Evolutionary conservation across 2,797 vertebrate species (phyloP).

Genomic region (Pelochelys cantorii): DNA sequence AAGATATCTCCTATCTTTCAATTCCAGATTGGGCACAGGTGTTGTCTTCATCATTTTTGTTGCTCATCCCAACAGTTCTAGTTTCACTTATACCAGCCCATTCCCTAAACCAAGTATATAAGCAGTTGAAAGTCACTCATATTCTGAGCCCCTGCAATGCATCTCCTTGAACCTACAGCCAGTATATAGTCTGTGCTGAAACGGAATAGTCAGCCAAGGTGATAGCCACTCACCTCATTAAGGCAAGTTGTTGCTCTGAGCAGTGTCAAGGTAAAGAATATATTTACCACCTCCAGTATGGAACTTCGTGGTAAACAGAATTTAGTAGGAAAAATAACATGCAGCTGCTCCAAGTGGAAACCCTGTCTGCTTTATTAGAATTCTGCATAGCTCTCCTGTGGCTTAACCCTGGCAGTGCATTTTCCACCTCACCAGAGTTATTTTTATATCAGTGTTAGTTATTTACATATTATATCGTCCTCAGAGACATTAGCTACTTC

Average conservation of each 20-base stretch:
- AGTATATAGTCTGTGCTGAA: neutral
- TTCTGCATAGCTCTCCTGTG: neutral
- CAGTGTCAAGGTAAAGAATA: neutral
- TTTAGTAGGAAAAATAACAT: neutral
- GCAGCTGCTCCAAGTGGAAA: neutral
- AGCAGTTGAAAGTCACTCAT: neutral
- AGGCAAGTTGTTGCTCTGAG: neutral
- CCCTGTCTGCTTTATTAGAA: neutral
- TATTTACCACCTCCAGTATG: neutral
- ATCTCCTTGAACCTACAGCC: fast-evolving
- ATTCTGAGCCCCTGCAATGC: neutral
- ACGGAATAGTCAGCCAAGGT: neutral
- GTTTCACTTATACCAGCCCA: neutral
- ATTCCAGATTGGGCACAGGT: neutral
- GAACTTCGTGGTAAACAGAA: neutral
- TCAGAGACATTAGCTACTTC: neutral
- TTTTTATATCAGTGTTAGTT: neutral
- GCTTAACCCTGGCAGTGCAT: neutral
- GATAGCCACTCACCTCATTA: neutral
- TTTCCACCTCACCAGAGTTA: neutral
- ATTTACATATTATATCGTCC: neutral
- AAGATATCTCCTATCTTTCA: neutral
- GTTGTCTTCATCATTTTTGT: neutral
- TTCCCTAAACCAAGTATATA: slow-evolving; percentile 3
- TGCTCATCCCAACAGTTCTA: neutral